Evolutionary conservation across 2,888 invertebrate genomes (phyloP).

Genomic region (Acleris literana): DNA sequence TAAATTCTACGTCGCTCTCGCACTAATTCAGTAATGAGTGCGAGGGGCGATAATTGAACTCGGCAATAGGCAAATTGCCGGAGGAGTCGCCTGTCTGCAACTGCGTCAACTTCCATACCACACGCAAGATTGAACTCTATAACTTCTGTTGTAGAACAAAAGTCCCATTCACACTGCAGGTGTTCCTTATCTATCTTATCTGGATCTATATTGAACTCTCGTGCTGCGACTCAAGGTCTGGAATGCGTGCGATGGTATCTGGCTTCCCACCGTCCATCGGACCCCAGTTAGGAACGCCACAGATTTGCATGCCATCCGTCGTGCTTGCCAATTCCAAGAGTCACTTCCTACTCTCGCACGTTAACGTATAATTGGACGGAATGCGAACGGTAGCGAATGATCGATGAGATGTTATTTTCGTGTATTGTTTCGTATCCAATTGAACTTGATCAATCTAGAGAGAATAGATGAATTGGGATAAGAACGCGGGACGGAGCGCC

Average conservation of each 20-base stretch:
- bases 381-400: conserved; percentile 55
- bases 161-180: conserved; percentile 46
- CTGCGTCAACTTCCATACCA: conserved; percentile 45
- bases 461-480: conserved; percentile 41
- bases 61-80: conserved; percentile 82
- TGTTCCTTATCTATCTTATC: conserved; percentile 52
- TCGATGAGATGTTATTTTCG: conserved; percentile 39
- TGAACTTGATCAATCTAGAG: conserved; percentile 30
- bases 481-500: conserved; percentile 27
- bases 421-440: conserved; percentile 25
- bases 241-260: conserved; percentile 50
- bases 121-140: conserved; percentile 52
- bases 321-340: conserved; percentile 64
- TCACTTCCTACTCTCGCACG: conserved; percentile 62
- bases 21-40: conserved; percentile 81
- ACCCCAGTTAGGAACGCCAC: conserved; percentile 57
- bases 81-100: conserved; percentile 62
- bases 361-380: conserved; percentile 60
- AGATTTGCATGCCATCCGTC: conserved; percentile 75
- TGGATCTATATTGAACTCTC: conserved; percentile 65
- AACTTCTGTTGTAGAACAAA: conserved; percentile 46
- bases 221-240: conserved; percentile 55
- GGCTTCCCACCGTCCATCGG: conserved; percentile 54
- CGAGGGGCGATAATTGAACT: conserved; percentile 82
- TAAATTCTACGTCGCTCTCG: conserved; percentile 74